Conservation (phyloP, 2,797 vertebrate species). For the Mus caroli region DNA sequence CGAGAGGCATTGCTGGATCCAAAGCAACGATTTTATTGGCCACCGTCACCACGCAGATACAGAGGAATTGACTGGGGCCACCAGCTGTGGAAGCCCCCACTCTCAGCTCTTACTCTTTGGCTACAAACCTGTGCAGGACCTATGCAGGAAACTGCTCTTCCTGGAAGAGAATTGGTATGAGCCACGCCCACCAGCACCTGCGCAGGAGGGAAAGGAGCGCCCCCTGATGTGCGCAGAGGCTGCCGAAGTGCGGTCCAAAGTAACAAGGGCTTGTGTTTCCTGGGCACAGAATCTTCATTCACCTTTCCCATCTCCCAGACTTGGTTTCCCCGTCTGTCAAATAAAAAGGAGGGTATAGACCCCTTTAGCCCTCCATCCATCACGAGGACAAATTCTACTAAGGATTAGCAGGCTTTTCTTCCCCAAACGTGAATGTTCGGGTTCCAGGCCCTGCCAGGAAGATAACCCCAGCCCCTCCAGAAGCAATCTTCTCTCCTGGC, state of each 20-base stretch:
- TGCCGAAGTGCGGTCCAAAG: background rate
- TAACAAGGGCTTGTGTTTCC: fast-evolving
- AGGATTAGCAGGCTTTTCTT: background rate
- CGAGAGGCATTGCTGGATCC: background rate
- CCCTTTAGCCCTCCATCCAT: fast-evolving
- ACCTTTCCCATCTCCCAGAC: background rate
- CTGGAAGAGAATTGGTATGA: background rate
- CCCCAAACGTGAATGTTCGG: background rate
- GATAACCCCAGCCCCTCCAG: background rate
- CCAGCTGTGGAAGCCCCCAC: background rate
- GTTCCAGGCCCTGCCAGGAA: fast-evolving
- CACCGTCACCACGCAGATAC: fast-evolving
- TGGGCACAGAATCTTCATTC: fast-evolving
- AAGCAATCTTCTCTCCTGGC: slow-evolving; percentile 73
- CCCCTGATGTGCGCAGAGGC: background rate
- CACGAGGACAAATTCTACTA: background rate
- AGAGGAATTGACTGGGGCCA: background rate
- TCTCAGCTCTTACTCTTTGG: background rate
- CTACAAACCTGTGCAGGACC: background rate
- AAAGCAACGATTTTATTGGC: fast-evolving
- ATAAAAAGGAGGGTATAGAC: background rate
- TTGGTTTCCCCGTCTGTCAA: background rate
- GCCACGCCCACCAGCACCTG: fast-evolving
- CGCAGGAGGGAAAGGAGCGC: fast-evolving
- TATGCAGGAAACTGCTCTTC: no score